These are phyloP conservation scores for Chrysocyon brachyurus DNA, from an alignment of 2,797 vertebrate genomes.

Conservation along the genomic window DNA sequence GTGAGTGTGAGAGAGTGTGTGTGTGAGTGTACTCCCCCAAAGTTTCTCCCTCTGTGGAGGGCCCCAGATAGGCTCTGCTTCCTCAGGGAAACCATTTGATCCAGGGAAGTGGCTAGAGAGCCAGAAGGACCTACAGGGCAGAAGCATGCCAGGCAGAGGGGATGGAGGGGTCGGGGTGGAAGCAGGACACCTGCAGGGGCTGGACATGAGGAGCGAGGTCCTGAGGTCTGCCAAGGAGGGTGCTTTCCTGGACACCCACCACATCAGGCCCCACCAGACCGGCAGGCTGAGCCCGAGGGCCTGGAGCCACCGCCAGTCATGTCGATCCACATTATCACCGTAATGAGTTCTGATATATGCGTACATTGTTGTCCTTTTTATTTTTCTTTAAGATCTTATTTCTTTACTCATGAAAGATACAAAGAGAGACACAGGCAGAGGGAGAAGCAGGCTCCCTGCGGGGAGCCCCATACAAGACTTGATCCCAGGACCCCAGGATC, in stretches of 20 bases:
- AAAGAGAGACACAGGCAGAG: too few species aligned
- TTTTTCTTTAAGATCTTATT: too few species aligned
- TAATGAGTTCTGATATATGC: not conserved
- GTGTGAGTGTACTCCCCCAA: not conserved
- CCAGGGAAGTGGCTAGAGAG: not conserved
- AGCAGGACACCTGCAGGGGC: not conserved
- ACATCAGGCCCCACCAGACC: not conserved
- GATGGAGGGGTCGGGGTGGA: fast-evolving
- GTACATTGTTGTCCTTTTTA: too few species aligned
- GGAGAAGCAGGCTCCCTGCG: too few species aligned
- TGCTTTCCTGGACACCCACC: not conserved
- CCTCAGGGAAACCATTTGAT: not conserved
- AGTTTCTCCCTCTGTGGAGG: not conserved
- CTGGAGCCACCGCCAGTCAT: not conserved
- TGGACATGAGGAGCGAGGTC: not conserved
- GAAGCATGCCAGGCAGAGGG: fast-evolving
- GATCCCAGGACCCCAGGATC: too few species aligned
- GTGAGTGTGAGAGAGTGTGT: too few species aligned
- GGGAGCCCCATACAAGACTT: too few species aligned
- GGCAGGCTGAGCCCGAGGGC: not conserved
- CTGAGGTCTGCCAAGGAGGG: not conserved
- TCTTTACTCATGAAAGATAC: too few species aligned
- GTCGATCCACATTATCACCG: too few species aligned
- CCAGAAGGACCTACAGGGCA: not conserved
- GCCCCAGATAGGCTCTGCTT: not conserved